Evolutionary conservation across 2,113 vertebrate species (phyloP), one percentile per base, ranked within the genome.

Genomic region (Perca fluviatilis): DNA sequence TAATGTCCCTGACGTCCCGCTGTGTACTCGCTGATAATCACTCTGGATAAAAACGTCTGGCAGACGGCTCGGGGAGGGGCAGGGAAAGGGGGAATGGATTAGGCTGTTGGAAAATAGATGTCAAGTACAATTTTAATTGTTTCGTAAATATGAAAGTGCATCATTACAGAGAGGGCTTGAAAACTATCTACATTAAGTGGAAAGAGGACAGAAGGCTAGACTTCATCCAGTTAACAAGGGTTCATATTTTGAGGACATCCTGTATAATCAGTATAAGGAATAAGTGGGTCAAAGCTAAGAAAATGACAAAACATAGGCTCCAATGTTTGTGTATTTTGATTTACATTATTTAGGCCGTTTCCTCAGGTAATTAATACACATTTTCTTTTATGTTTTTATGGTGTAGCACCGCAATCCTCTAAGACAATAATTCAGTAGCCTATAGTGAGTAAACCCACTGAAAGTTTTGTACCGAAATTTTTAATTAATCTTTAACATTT

Each of bases 1-100:
- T 56, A 30, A 8, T 2, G 53, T 14, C 30, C 33, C 53, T 4
- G 27, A 54, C 68, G 82, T 23, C 82, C 82, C 46, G 43, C 67
- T 30, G 67, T 54, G 47, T 18, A 8, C 49, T 36, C 50, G 70
- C 11, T 65, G 61, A 46, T 69, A 79, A 33, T 53, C 57, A n/a
- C 23, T 62, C 4, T 40, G 63, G 84, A 78, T 86, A 61, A 74
- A 67, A 82, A 51, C 0, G 27, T 76, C 70, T 87, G 74, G 82
- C 63, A 79, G 85, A 76, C 78, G 71, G 57, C 30, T 43, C 58
- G 64, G 21, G 49, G 2, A 0, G 47, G 56, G 43, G n/a, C 23
- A 40, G n/a, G 40, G 19, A 14, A 43, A 18, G 14, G 1, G 8
- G 21, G 51, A n/a, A 40, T 23, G 12, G 54, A 23, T 5, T 3